These are phyloP conservation scores for Elysia crispata DNA, from an alignment of 2,888 invertebrate genomes.

Conservation along the genomic window DNA sequence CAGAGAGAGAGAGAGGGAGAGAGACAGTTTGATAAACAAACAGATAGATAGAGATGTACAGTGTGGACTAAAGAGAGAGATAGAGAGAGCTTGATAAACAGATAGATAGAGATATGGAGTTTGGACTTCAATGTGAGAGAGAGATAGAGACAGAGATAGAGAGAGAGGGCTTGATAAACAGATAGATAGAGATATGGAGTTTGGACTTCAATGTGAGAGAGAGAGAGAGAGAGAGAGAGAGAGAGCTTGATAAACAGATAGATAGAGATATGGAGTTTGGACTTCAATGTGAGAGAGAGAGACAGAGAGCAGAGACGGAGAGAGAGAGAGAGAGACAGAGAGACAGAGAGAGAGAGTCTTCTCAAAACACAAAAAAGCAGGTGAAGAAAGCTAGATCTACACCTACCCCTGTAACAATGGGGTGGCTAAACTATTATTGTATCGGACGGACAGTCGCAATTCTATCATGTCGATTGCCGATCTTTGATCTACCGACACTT, in stretches of 20 bases:
- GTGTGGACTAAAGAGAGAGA: constrained; percentile 11
- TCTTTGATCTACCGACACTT: too few species aligned
- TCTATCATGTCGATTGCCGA: too few species aligned
- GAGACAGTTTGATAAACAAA: not conserved
- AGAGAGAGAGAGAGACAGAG: constrained; percentile 28
- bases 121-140: too few species aligned
- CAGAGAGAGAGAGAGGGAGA: constrained; percentile 17
- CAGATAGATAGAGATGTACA: not conserved
- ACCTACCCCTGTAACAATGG: too few species aligned
- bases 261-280: not conserved
- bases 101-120: too few species aligned
- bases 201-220: too few species aligned
- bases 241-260: constrained; percentile 6
- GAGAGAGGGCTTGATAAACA: not conserved
- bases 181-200: too few species aligned
- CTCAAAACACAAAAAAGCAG: not conserved
- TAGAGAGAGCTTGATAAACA: too few species aligned
- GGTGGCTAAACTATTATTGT: too few species aligned
- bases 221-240: constrained; percentile 31
- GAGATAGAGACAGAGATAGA: not conserved
- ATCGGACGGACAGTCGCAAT: too few species aligned
- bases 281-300: constrained; percentile 14
- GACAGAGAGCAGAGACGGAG: constrained; percentile 21
- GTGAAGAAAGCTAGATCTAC: not conserved
- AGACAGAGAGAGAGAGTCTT: not conserved